Conservation (phyloP, 2,113 vertebrate species). For the Bothrops jararaca region DNA sequence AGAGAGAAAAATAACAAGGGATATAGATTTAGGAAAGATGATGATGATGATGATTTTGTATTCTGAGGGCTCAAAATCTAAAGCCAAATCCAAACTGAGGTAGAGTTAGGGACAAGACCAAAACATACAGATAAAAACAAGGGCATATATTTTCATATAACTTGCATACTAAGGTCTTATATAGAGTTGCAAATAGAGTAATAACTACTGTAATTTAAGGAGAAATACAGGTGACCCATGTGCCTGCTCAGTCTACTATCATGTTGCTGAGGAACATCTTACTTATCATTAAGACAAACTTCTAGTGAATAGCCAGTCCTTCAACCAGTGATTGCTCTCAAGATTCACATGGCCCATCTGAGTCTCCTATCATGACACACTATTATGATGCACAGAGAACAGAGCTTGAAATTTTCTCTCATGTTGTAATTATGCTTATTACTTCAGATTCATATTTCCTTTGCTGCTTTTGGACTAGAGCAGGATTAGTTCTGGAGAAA, state of each 20-base stretch:
- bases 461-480: neutral
- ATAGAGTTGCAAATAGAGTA: neutral
- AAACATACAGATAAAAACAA: neutral
- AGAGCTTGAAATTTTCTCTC: neutral
- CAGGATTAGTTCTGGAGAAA: neutral
- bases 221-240: neutral
- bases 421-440: neutral
- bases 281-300: neutral
- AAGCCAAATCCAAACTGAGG: neutral
- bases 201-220: neutral
- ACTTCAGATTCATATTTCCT: neutral
- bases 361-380: neutral
- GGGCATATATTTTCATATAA: neutral
- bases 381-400: neutral
- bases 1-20: neutral
- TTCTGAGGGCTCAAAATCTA: neutral
- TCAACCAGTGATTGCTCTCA: neutral
- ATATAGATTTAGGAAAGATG: neutral
- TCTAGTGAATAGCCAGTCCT: neutral
- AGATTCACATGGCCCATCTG: neutral
- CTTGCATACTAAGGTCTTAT: neutral
- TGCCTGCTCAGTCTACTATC: neutral
- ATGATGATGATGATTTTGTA: neutral
- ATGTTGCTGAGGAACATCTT: neutral
- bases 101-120: neutral